Evolutionary conservation across 2,888 invertebrate species (phyloP).

Genomic region (Chelonus formosanus): DNA sequence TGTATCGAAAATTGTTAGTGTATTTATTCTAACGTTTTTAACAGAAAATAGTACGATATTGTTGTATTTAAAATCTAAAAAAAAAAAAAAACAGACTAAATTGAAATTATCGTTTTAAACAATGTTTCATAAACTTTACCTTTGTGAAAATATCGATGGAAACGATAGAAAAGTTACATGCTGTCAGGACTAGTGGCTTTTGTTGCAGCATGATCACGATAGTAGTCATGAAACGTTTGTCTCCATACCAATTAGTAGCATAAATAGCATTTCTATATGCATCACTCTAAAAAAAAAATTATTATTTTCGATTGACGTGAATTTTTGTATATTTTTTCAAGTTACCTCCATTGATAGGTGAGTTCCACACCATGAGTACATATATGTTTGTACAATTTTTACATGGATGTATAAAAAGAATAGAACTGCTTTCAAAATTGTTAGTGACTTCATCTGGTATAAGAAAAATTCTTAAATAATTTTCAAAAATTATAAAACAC

Average conservation of each 20-base stretch:
- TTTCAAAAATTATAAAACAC: no score
- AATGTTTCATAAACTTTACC: conserved; percentile 20
- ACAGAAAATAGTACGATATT: conserved; percentile 37
- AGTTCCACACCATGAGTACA: conserved; percentile 32
- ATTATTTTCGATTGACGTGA: neutral
- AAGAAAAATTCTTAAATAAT: no score
- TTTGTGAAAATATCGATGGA: conserved; percentile 37
- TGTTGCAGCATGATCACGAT: conserved; percentile 44
- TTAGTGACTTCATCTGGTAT: conserved; percentile 8
- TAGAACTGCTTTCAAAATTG: neutral
- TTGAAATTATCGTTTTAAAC: conserved; percentile 16
- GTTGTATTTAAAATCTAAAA: conserved; percentile 37
- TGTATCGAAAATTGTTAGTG: neutral
- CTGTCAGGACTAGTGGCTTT: conserved; percentile 46
- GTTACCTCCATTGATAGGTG: conserved; percentile 9
- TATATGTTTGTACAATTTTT: conserved; percentile 34
- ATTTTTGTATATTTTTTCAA: neutral
- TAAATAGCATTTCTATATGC: conserved; percentile 44
- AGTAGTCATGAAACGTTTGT: conserved; percentile 38
- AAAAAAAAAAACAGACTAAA: neutral
- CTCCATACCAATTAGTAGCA: conserved; percentile 20
- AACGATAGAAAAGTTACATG: conserved; percentile 44
- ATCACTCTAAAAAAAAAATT: conserved; percentile 41
- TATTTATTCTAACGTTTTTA: conserved; percentile 9
- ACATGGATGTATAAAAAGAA: conserved; percentile 15